phyloP scores from a whole-genome alignment of 2,888 invertebrate species.

The Eupithecia dodoneata region DNA sequence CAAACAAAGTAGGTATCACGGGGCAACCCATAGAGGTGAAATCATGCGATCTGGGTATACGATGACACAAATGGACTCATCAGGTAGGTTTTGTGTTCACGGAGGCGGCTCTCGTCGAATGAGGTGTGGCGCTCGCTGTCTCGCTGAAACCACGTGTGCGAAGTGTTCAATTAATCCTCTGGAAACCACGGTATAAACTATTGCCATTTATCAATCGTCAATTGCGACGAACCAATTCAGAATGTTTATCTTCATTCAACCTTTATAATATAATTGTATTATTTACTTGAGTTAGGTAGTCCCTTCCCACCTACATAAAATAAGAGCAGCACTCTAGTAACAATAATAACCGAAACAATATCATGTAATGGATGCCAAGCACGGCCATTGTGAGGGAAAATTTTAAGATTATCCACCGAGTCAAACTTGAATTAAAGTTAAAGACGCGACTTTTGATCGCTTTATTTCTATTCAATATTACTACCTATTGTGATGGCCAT shows the following conservation, averaged over 20 bases:
- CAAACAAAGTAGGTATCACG: background rate
- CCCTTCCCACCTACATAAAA: background rate
- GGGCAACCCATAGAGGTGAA: background rate
- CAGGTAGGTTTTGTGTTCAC: no score
- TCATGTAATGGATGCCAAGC: slow-evolving; percentile 45
- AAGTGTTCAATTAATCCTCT: no score
- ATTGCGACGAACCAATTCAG: no score
- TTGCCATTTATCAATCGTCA: no score
- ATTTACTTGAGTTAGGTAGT: background rate
- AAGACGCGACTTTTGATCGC: slow-evolving; percentile 8
- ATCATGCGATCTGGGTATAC: no score
- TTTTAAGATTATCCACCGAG: slow-evolving; percentile 43
- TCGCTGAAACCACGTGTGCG: no score
- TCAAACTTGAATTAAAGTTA: background rate
- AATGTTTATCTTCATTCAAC: no score
- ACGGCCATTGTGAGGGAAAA: slow-evolving; percentile 46
- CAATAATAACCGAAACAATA: slow-evolving; percentile 44
- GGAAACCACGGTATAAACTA: no score
- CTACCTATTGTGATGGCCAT: background rate
- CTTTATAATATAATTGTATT: background rate
- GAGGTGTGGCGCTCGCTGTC: no score
- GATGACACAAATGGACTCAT: no score
- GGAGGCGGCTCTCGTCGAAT: no score
- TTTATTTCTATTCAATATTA: background rate
- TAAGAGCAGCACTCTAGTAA: slow-evolving; percentile 23